These are phyloP conservation scores for Caenorhabditis sp. DNA, from an alignment of 2,888 invertebrate species.

Conservation along the genomic window DNA sequence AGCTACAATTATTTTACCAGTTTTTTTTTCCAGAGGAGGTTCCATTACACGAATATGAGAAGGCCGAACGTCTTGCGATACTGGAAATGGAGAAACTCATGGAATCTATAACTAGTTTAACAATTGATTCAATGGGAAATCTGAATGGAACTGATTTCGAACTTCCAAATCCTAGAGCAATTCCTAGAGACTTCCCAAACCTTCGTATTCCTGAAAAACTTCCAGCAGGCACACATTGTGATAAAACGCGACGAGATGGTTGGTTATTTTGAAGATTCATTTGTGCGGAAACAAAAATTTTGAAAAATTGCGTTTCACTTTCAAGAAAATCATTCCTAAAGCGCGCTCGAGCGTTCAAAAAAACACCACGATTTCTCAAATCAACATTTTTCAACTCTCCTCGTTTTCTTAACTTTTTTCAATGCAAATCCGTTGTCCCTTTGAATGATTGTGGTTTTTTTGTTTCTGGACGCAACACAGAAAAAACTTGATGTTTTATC, in stretches of 20 bases:
- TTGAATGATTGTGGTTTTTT: too few species aligned
- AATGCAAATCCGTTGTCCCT: too few species aligned
- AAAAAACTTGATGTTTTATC: too few species aligned
- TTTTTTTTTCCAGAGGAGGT: constrained; percentile 20
- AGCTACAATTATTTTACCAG: neutral
- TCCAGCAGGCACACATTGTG: constrained; percentile 38
- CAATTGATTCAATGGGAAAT: neutral
- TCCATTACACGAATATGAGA: constrained; percentile 14
- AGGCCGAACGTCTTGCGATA: constrained; percentile 20
- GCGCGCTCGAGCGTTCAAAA: too few species aligned
- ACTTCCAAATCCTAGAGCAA: constrained; percentile 34
- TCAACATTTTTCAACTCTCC: too few species aligned
- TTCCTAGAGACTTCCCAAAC: constrained; percentile 35
- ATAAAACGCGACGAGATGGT: constrained; percentile 36
- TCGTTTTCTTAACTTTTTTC: too few species aligned
- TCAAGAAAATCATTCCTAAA: too few species aligned
- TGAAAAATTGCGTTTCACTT: constrained; percentile 2
- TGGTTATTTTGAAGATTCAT: constrained; percentile 6
- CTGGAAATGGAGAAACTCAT: constrained; percentile 17
- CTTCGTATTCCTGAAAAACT: constrained; percentile 29
- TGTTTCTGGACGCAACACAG: too few species aligned
- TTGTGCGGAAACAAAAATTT: neutral
- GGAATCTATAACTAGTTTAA: constrained; percentile 29
- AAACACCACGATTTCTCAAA: too few species aligned
- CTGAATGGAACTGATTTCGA: constrained; percentile 21